Evolutionary conservation across 2,888 invertebrate genomes (phyloP).

Genomic region (Drosophila falleni): DNA sequence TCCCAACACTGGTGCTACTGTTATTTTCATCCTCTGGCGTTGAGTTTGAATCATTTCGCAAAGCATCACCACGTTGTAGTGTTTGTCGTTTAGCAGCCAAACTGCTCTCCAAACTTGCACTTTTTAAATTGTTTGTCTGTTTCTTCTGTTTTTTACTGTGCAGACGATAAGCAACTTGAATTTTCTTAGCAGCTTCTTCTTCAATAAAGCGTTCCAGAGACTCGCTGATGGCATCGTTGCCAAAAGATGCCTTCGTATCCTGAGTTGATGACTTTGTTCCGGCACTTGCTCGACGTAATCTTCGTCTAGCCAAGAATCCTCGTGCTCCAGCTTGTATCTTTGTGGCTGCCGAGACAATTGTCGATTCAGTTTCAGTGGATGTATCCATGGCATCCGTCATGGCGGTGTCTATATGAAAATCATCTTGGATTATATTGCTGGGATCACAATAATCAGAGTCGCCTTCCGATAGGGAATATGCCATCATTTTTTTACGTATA

Average conservation of each 20-base stretch:
- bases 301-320: constrained; percentile 81
- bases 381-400: constrained; percentile 76
- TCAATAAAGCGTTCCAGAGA: constrained; percentile 83
- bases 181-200: constrained; percentile 74
- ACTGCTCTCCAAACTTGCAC: constrained; percentile 67
- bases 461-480: constrained; percentile 83
- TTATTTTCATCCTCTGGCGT: constrained; percentile 81
- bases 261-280: constrained; percentile 73
- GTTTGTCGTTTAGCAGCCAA: constrained; percentile 83
- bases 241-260: constrained; percentile 81
- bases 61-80: constrained; percentile 84
- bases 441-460: constrained; percentile 83
- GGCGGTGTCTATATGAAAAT: constrained; percentile 82
- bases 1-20: constrained; percentile 38
- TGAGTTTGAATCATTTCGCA: constrained; percentile 82
- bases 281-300: constrained; percentile 75
- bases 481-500: constrained; percentile 83
- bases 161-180: constrained; percentile 67
- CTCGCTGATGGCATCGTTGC: constrained; percentile 84
- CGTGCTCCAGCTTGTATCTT: constrained; percentile 84
- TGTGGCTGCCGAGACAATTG: constrained; percentile 83
- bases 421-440: constrained; percentile 64
- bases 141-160: constrained; percentile 47
- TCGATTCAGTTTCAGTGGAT: constrained; percentile 84
- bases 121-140: constrained; percentile 17